phyloP scores from a whole-genome alignment of 2,797 vertebrate species.

The Sebastolobus altivelis region DNA sequence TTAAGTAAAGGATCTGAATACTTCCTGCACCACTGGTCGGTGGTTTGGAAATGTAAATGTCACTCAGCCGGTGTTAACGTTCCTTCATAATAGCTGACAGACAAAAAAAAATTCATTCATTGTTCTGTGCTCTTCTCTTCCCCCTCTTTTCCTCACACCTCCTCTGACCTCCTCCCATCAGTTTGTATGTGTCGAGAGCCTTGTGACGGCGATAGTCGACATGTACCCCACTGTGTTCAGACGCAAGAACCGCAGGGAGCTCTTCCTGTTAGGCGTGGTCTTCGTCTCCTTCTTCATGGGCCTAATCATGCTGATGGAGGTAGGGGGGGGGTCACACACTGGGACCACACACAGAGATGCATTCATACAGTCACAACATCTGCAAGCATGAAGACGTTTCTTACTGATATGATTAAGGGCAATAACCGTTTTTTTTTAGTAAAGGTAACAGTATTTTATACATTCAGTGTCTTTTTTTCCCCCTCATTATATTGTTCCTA shows the following conservation, averaged over 20 bases:
- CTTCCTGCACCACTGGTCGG: not conserved
- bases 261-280: slow-evolving; percentile 87
- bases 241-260: slow-evolving; percentile 91
- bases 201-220: slow-evolving; percentile 92
- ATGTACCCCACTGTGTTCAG: slow-evolving; percentile 92
- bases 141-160: not conserved
- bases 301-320: slow-evolving; percentile 95
- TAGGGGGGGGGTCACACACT: slow-evolving; percentile 55
- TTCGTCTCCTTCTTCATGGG: slow-evolving; percentile 90
- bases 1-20: not conserved
- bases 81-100: not conserved
- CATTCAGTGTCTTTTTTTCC: not conserved
- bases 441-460: not conserved
- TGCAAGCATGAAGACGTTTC: not conserved
- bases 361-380: slow-evolving; percentile 3
- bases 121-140: not conserved
- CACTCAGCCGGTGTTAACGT: not conserved
- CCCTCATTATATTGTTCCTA: not conserved
- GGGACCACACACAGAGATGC: slow-evolving; percentile 25
- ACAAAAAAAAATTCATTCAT: not conserved
- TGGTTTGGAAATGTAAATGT: not conserved
- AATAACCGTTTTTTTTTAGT: too few relatives aligned
- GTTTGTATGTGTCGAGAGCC: slow-evolving; percentile 94
- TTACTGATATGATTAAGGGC: not conserved
- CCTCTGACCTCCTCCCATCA: slow-evolving; percentile 52